A percentile compares a stretch with the other conserved stretches of the same genome.
Evolutionary conservation across 1,140 invertebrate genomes (phyloP).

Genomic region (Tetramorium parvispinum): DNA sequence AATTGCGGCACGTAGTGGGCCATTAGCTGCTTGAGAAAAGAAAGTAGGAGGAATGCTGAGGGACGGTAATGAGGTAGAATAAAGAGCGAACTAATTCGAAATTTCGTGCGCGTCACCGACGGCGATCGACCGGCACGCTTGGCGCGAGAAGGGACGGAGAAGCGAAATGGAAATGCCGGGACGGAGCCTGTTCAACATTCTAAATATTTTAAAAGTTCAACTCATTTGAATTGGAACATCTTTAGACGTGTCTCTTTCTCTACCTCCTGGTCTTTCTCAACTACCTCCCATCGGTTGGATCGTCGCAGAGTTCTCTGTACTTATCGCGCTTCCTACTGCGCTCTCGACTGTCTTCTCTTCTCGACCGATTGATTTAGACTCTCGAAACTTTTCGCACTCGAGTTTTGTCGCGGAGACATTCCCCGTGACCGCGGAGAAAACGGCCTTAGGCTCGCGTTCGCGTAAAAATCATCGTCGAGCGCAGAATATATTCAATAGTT

Average conservation of each 20-base stretch:
- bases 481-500: not conserved
- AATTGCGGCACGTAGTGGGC: constrained; percentile 57
- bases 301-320: constrained; percentile 66
- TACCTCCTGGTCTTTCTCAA: constrained; percentile 7
- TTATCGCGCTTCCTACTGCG: constrained; percentile 69
- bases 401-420: constrained; percentile 29
- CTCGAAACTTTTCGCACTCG: constrained; percentile 69
- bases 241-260: constrained; percentile 60
- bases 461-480: not conserved
- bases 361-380: constrained; percentile 75
- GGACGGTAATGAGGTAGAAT: constrained; percentile 67
- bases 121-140: constrained; percentile 47
- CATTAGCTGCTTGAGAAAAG: constrained; percentile 60
- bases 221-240: constrained; percentile 80
- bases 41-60: constrained; percentile 49
- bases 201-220: constrained; percentile 79
- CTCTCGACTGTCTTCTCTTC: constrained; percentile 34
- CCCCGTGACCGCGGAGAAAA: constrained; percentile 11
- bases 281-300: constrained; percentile 53
- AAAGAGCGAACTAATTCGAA: constrained; percentile 69
- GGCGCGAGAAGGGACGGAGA: not conserved
- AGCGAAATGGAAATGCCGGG: constrained; percentile 48
- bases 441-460: not conserved
- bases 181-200: constrained; percentile 62
- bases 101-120: constrained; percentile 65